A percentile compares a stretch with the other conserved stretches of the same genome.
These are phyloP conservation scores for Pseudococcus jackbeardsleyi DNA, from an alignment of 2,888 invertebrate species.

Conservation along the genomic window DNA sequence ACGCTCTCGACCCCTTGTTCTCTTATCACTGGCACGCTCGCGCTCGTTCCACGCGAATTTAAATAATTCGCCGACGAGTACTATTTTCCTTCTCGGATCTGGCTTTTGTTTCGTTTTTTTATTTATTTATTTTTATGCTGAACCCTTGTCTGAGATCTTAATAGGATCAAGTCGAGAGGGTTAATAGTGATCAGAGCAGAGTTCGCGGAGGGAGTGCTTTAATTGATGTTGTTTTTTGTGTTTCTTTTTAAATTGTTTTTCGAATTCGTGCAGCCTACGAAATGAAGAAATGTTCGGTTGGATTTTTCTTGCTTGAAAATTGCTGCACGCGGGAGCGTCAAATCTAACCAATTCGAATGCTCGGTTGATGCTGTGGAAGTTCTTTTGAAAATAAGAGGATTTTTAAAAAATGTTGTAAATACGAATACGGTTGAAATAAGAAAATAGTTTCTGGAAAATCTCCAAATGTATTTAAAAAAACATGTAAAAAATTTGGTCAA, in stretches of 20 bases:
- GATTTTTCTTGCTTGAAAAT: too few species aligned
- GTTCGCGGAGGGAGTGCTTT: background rate
- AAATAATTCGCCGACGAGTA: constrained; percentile 1
- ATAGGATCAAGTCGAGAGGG: background rate
- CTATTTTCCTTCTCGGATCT: background rate
- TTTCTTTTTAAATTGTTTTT: background rate
- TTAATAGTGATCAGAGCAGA: background rate
- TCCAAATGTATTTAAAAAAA: too few species aligned
- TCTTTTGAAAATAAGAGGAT: too few species aligned
- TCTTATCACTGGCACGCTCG: background rate
- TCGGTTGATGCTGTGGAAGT: too few species aligned
- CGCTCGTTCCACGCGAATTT: background rate
- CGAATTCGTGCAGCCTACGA: background rate
- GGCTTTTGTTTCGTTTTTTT: background rate
- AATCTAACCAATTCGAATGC: too few species aligned
- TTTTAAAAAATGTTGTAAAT: too few species aligned
- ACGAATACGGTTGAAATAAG: too few species aligned
- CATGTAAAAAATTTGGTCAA: too few species aligned
- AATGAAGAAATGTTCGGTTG: too few species aligned
- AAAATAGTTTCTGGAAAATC: too few species aligned
- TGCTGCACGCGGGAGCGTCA: too few species aligned
- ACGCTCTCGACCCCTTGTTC: background rate
- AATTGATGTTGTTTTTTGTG: background rate
- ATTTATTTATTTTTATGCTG: background rate
- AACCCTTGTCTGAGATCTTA: background rate